Conservation (phyloP, 2,113 vertebrate species). For the Gnathonemus echidnorhynchus region DNA sequence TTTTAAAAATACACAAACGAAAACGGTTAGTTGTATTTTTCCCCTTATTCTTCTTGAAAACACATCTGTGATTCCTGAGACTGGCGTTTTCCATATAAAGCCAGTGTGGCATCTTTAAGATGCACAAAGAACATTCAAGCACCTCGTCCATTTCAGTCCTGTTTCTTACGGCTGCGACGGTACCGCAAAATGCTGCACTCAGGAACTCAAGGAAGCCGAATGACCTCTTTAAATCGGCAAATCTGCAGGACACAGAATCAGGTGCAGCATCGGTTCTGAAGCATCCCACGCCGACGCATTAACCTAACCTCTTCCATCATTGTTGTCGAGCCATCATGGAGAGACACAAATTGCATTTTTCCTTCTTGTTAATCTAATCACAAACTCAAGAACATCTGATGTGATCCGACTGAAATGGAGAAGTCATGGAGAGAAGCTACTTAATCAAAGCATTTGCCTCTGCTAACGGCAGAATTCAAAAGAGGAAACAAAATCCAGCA, state of each 20-base stretch:
- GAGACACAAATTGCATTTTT: background rate
- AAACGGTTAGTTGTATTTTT: background rate
- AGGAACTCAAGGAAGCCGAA: background rate
- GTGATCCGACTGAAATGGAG: background rate
- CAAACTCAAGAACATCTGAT: background rate
- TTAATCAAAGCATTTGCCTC: background rate
- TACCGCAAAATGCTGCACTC: background rate
- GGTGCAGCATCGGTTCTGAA: background rate
- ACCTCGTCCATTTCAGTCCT: background rate
- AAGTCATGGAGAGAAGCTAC: background rate
- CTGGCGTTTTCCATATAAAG: background rate
- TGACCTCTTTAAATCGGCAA: no score
- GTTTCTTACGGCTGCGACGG: background rate
- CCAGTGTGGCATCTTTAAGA: no score
- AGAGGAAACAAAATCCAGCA: background rate
- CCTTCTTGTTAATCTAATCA: slow-evolving; percentile 2
- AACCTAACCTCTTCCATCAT: background rate
- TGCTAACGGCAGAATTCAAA: background rate
- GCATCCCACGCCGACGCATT: background rate
- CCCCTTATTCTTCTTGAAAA: background rate
- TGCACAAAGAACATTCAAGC: background rate
- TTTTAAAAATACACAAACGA: background rate
- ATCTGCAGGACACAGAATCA: background rate
- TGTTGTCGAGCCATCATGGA: background rate
- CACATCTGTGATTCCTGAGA: background rate